Evolutionary conservation across 2,888 invertebrate species (phyloP).

Genomic region (Tribolium freemani): DNA sequence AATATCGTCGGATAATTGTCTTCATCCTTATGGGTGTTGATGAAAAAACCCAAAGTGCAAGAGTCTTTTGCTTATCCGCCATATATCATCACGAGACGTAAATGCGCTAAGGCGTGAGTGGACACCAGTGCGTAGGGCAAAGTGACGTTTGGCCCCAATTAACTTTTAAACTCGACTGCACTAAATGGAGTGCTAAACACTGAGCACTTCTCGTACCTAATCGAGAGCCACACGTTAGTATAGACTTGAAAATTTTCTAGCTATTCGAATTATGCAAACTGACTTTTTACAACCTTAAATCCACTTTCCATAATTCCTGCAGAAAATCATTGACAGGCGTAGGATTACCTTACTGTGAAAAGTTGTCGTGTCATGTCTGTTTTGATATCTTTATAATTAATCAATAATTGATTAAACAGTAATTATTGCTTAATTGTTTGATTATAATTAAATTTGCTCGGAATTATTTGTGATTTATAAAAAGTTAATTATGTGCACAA

Average conservation of each 20-base stretch:
- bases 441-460: background rate
- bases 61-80: background rate
- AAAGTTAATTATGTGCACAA: background rate
- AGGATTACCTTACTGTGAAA: background rate
- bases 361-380: background rate
- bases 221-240: no score
- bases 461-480: background rate
- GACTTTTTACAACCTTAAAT: background rate
- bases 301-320: background rate
- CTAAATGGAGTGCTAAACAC: background rate
- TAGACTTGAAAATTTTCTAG: background rate
- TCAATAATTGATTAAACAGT: background rate
- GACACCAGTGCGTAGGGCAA: background rate
- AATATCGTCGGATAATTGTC: conserved; percentile 18
- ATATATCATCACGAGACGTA: background rate
- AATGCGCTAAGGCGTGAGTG: background rate
- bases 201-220: background rate
- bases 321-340: background rate
- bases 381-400: background rate
- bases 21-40: conserved; percentile 1
- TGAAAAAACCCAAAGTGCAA: background rate
- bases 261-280: background rate
- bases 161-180: conserved; percentile 28
- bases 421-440: background rate
- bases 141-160: conserved; percentile 31